These are phyloP conservation scores for Mus musculus DNA, from an alignment of 2,113 vertebrate genomes.

Conservation along the genomic window GRCm39 chr16:41693501-41694000, in stretches of 20 bases:
- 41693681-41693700: not conserved
- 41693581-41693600: constrained; percentile 36
- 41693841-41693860: constrained; percentile 10
- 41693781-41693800: not conserved
- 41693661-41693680: not conserved
- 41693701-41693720: not conserved
- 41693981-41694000: too few species aligned
- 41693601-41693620: constrained; percentile 18
- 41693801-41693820: not conserved
- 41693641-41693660: not conserved
- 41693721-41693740: not conserved
- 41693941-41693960: not conserved
- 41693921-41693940: not conserved
- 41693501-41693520: constrained; percentile 80
- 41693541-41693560: constrained; percentile 77
- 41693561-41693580: constrained; percentile 54
- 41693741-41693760: not conserved
- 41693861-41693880: not conserved
- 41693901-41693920: not conserved
- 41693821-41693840: not conserved
- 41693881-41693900: not conserved
- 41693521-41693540: constrained; percentile 75
- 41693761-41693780: not conserved
- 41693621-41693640: not conserved
- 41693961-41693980: not conserved